phyloP scores from a whole-genome alignment of 2,888 invertebrate species.

The Rhyacophila evoluta region DNA sequence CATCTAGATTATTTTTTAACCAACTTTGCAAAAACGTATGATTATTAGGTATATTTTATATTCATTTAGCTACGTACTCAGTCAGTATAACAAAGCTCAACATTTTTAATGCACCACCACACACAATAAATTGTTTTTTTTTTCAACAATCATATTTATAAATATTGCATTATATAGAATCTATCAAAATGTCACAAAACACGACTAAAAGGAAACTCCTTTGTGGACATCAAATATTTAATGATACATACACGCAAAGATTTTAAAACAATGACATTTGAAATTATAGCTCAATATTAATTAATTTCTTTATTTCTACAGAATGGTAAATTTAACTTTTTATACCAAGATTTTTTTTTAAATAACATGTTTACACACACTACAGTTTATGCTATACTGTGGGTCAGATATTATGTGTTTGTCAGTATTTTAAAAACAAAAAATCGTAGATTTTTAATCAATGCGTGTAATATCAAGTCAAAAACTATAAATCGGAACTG shows the following conservation, averaged over 20 bases:
- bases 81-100: constrained; percentile 46
- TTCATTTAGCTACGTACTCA: constrained; percentile 35
- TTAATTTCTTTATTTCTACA: too few species aligned
- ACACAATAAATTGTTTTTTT: constrained; percentile 22
- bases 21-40: constrained; percentile 5
- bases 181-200: constrained; percentile 15
- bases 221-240: background rate
- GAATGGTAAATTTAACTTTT: too few species aligned
- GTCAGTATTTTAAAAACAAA: too few species aligned
- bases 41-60: constrained; percentile 19
- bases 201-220: background rate
- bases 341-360: too few species aligned
- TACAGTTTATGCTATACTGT: too few species aligned
- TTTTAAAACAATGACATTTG: background rate
- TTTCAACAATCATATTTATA: constrained; percentile 21
- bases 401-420: too few species aligned
- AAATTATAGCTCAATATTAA: too few species aligned
- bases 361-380: too few species aligned
- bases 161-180: constrained; percentile 17
- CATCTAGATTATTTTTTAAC: constrained; percentile 13
- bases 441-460: too few species aligned
- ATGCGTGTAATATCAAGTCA: background rate
- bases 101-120: constrained; percentile 34
- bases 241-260: background rate
- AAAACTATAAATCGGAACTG: background rate